These are phyloP conservation scores for Brachypteracias leptosomus DNA, from an alignment of 2,113 vertebrate species.

Conservation along the genomic window DNA sequence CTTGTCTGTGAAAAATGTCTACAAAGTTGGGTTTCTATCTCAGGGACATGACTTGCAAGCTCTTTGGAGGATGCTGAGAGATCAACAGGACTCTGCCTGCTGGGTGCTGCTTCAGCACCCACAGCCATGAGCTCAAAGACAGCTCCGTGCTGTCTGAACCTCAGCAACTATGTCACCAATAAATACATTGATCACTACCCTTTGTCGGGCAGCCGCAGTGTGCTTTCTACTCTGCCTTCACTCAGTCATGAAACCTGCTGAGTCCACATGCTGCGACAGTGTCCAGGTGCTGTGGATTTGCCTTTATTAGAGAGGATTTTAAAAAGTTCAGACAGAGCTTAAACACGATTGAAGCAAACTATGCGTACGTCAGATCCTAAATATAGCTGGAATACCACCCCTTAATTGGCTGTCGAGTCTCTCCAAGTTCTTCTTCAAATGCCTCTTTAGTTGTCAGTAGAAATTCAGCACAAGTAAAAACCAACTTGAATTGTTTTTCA, in stretches of 20 bases:
- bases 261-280: fast-evolving
- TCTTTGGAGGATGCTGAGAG: background rate
- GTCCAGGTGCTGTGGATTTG: background rate
- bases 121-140: background rate
- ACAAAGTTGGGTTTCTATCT: background rate
- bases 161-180: background rate
- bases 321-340: background rate
- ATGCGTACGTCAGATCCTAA: background rate
- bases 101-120: background rate
- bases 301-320: background rate
- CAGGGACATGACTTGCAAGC: background rate
- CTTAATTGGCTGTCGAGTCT: background rate
- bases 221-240: background rate
- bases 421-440: conserved; percentile 4
- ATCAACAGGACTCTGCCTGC: background rate
- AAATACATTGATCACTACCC: background rate
- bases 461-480: background rate
- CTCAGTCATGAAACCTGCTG: background rate
- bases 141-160: background rate
- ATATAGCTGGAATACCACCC: background rate
- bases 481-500: background rate
- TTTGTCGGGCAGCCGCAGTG: fast-evolving
- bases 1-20: background rate
- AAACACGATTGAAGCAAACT: background rate
- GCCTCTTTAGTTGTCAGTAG: background rate